A percentile compares a stretch with the other conserved stretches of the same genome.
Conservation (phyloP, 2,888 invertebrate species). For the Nudaria mundana region DNA sequence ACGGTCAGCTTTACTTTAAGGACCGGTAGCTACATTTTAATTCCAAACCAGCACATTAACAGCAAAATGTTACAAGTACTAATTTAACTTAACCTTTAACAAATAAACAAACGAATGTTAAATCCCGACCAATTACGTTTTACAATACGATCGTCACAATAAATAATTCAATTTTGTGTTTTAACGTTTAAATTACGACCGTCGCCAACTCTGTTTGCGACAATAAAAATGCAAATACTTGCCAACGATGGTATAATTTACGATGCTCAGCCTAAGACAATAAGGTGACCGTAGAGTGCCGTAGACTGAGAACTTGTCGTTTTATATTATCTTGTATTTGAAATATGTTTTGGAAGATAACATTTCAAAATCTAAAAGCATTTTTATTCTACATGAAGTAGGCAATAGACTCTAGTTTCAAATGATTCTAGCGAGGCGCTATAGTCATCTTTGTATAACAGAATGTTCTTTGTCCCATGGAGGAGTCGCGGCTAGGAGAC, state of each 20-base stretch:
- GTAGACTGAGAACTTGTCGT: constrained; percentile 9
- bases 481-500: too few species aligned
- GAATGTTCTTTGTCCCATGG: too few species aligned
- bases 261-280: constrained; percentile 37
- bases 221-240: constrained; percentile 77
- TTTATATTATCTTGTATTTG: constrained; percentile 6
- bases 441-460: too few species aligned
- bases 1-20: too few species aligned
- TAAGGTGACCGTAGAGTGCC: constrained; percentile 25
- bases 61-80: background rate
- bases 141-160: constrained; percentile 57
- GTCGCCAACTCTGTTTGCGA: constrained; percentile 66
- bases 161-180: constrained; percentile 76
- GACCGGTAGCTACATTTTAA: too few species aligned
- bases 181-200: constrained; percentile 67
- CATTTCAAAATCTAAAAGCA: constrained; percentile 8
- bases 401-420: too few species aligned
- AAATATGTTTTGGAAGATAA: constrained; percentile 7
- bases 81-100: constrained; percentile 7
- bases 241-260: constrained; percentile 70
- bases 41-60: too few species aligned
- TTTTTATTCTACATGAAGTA: too few species aligned
- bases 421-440: too few species aligned
- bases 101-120: constrained; percentile 11
- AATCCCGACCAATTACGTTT: constrained; percentile 47